A percentile compares a stretch with the other conserved stretches of the same genome.
Evolutionary conservation across 2,797 vertebrate species (phyloP).

Genomic region (Alosa sapidissima): DNA sequence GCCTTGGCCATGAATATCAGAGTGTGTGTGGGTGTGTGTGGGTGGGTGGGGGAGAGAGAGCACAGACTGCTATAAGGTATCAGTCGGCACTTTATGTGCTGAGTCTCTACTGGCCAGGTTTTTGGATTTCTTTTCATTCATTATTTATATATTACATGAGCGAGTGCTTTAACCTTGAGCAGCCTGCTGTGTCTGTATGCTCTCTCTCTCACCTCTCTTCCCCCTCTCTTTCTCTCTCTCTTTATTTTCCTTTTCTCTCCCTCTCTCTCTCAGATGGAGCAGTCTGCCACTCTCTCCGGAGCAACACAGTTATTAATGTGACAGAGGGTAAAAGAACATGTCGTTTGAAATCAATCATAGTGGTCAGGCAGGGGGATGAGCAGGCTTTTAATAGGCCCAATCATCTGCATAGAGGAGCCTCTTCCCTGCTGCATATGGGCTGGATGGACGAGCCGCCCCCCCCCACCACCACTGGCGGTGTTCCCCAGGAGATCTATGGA

Average conservation of each 20-base stretch:
- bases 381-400: conserved; percentile 69
- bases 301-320: conserved; percentile 69
- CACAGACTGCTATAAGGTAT: neutral
- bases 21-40: too few relatives aligned
- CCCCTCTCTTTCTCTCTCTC: neutral
- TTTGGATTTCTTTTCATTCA: conserved; percentile 6
- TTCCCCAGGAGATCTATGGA: neutral
- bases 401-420: conserved; percentile 47
- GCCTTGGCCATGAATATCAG: neutral
- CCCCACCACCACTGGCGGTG: neutral
- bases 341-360: conserved; percentile 69
- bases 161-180: conserved; percentile 40
- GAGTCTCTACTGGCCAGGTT: neutral
- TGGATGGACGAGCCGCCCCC: neutral
- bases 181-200: conserved; percentile 26
- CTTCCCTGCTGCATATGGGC: neutral
- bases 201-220: conserved; percentile 2
- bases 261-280: conserved; percentile 19
- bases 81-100: neutral
- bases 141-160: conserved; percentile 20
- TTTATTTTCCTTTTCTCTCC: neutral
- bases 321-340: conserved; percentile 73
- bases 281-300: conserved; percentile 65
- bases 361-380: conserved; percentile 54
- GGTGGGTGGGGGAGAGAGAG: too few relatives aligned